A percentile compares a stretch with the other conserved stretches of the same genome.
Conservation (phyloP, 1,140 invertebrate species). For the Psix sp. region DNA sequence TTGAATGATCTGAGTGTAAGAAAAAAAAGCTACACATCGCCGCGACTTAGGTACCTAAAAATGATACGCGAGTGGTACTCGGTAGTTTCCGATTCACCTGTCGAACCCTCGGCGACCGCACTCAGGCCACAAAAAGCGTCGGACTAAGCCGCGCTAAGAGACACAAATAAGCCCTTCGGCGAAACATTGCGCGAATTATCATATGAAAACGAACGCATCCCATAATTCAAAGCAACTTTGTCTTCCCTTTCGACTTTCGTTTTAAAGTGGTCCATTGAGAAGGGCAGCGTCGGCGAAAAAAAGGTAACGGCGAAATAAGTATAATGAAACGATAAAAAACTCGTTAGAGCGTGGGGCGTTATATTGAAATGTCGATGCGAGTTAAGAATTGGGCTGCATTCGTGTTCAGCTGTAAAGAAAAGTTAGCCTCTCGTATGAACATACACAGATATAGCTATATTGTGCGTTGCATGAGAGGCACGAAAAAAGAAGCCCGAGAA, state of each 20-base stretch:
- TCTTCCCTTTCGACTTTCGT: conserved; percentile 49
- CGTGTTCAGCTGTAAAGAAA: conserved; percentile 54
- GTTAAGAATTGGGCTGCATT: conserved; percentile 56
- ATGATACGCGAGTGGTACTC: too few relatives aligned
- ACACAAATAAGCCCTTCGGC: conserved; percentile 38
- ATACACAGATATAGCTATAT: too few relatives aligned
- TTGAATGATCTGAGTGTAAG: too few relatives aligned
- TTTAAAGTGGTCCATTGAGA: conserved; percentile 47
- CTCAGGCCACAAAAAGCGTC: neutral
- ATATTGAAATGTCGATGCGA: conserved; percentile 60
- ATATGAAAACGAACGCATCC: conserved; percentile 45
- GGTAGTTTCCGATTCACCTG: too few relatives aligned
- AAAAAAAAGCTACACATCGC: too few relatives aligned
- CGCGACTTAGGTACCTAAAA: too few relatives aligned
- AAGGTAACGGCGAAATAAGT: conserved; percentile 28
- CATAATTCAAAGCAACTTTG: conserved; percentile 50
- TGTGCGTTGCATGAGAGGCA: conserved; percentile 25
- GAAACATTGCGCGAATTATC: conserved; percentile 42
- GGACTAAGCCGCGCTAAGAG: neutral
- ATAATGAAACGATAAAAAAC: conserved; percentile 60
- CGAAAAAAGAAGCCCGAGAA: conserved; percentile 3
- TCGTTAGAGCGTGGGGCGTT: conserved; percentile 54
- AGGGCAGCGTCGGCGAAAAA: conserved; percentile 10
- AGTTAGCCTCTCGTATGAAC: conserved; percentile 24
- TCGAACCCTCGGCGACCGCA: too few relatives aligned